Percentiles rank a stretch among this genome's conserved stretches.
Evolutionary conservation across 2,113 vertebrate genomes (phyloP).

Genomic region (Acrocephalus kingi): DNA sequence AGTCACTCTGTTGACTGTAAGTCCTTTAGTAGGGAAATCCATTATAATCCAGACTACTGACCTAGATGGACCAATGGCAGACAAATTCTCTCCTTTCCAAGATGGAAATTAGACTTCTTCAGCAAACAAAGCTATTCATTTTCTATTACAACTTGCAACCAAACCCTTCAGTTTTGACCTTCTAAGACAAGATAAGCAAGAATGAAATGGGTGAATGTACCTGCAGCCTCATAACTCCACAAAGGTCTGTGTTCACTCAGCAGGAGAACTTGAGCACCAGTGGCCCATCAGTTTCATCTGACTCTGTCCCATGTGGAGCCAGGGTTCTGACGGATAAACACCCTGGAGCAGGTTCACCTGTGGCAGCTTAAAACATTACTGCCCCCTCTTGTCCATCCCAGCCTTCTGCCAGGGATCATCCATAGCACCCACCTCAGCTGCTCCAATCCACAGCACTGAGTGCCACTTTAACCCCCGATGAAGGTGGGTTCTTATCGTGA

Average conservation of each 20-base stretch:
- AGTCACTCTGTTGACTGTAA: neutral
- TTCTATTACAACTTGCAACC: neutral
- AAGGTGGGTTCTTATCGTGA: neutral
- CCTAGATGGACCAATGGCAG: neutral
- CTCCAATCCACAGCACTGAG: neutral
- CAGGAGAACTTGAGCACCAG: neutral
- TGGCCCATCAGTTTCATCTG: neutral
- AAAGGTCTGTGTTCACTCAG: neutral
- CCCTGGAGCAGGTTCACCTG: neutral
- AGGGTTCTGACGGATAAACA: neutral
- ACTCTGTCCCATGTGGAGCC: neutral
- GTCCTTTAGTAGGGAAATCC: neutral
- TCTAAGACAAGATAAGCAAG: neutral
- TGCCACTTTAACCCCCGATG: neutral
- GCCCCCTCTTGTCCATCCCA: neutral
- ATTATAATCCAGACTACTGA: neutral
- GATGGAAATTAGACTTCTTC: neutral
- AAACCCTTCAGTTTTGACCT: neutral
- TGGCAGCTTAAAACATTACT: neutral
- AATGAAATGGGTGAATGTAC: neutral
- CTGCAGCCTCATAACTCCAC: neutral
- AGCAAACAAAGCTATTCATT: neutral
- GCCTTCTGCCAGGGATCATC: neutral
- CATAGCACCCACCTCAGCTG: neutral
- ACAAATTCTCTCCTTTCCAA: neutral